Evolutionary conservation across 2,797 vertebrate species (phyloP), one percentile per base, ranked within the genome.

Genomic region (Manis pentadactyla): DNA sequence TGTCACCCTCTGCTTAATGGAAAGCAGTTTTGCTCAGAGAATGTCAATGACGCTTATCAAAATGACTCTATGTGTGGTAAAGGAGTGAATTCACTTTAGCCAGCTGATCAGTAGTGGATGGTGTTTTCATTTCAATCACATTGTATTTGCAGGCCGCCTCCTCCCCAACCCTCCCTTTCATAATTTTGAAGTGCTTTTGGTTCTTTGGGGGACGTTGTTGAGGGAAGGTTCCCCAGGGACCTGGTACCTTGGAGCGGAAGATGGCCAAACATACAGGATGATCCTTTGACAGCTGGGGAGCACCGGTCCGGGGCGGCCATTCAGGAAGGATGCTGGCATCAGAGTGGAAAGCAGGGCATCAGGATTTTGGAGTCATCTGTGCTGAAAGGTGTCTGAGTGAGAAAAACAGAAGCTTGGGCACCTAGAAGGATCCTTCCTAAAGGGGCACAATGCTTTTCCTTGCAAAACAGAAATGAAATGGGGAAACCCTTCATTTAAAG

Each of bases 161-260:
- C 4, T 21, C 12, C 25, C 23, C 29, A 21, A 63, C 14, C 34
- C 23, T 53, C n/a, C 51, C 15, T 57, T 42, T 53, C n/a, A 59
- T 77, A 94, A 75, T n/a, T 85, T 73, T 61, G 51, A 90, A 59
- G 64, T 89, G 46, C 37, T 89, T 64, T 83, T 75, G 59, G 68
- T 83, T 29, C 25, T 61, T 3, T 34, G 4, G 34, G 37, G 25
- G 23, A 69, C 51, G 15, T 21, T 19, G 39, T 53, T 81, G 64
- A 69, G n/a, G 79, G n/a, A 61, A 61, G 2, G 0, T 51, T 61
- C 53, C 11, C n/a, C 49, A 68, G 27, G 53, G 9, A 39, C 37
- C 61, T 51, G 13, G n/a, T 27, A 3, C 34, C 61, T 83, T 57
- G 71, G 51, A 84, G 46, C 59, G 27, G 49, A 88, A 74, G 37